Evolutionary conservation across 2,888 invertebrate species (phyloP).

Genomic region (Saturnia pavonia): DNA sequence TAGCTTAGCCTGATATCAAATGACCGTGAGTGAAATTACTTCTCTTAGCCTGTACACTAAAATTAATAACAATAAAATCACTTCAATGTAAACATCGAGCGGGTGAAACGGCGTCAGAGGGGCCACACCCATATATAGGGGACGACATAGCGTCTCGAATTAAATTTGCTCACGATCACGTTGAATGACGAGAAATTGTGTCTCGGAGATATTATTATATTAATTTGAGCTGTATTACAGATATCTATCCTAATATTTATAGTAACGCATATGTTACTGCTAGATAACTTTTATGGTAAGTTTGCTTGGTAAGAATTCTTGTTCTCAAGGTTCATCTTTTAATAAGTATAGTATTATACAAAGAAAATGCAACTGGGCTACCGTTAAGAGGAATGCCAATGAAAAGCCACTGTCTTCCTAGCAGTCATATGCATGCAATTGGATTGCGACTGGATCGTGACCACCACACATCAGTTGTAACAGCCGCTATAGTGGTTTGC

Average conservation of each 20-base stretch:
- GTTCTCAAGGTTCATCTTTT: no score
- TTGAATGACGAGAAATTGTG: slow-evolving; percentile 23
- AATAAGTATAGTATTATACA: no score
- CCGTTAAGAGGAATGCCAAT: no score
- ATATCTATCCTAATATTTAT: not conserved
- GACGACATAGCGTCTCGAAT: slow-evolving; percentile 40
- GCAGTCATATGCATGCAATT: no score
- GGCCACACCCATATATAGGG: slow-evolving; percentile 18
- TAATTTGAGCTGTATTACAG: slow-evolving; percentile 30
- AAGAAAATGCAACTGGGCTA: no score
- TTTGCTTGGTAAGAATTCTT: no score
- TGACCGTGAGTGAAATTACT: not conserved
- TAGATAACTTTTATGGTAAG: not conserved
- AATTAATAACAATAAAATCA: not conserved
- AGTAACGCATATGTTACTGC: not conserved
- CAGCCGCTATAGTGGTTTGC: no score
- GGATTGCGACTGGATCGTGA: no score
- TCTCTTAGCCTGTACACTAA: not conserved
- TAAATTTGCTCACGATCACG: slow-evolving; percentile 34
- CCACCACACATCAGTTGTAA: no score
- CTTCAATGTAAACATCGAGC: not conserved
- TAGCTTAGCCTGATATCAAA: not conserved
- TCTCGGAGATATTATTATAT: slow-evolving; percentile 20
- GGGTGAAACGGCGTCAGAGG: slow-evolving; percentile 11
- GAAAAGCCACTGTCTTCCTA: no score